Evolutionary conservation across 2,797 vertebrate genomes (phyloP), one percentile per base, ranked within the genome.

Genomic region (Rhabdophis nuchalis): DNA sequence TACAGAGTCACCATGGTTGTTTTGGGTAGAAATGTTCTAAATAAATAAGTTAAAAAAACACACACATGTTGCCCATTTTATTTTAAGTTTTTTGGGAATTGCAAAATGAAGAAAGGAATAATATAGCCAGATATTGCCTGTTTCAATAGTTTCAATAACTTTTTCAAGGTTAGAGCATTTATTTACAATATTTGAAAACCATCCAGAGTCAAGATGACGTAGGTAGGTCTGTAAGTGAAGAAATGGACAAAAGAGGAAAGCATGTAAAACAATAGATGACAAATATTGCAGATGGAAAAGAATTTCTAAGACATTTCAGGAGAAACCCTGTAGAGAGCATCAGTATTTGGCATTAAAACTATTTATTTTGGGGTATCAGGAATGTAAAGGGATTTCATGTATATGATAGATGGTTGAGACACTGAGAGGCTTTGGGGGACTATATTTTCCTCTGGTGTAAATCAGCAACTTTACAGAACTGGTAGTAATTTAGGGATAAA

Each of bases 281-380:
- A 18, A 25, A 46, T 10, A 46, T 54, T 93, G 41, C 90, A 93
- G 92, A 88, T 90, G 94, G 46, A 27, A 91, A 91, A 4, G 18
- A 85, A 53, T 0, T 0, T 89, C 93, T 94, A 89, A 92, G 16
- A 54, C n/a, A 4, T 10, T 52, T 32, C 92, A 91, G 93, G 94
- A 93, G 94, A 46, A 91, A 93, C 95, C 94, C 95, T 95, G 92
- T 77, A 93, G 94, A 92, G 92, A 96, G 94, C 89, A 92, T 94
- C 92, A 85, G 89, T 11, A 82, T 95, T 94, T 96, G 95, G 93
- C 94, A 94, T 95, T 93, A 95, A 95, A 96, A 93, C 88, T 87
- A 90, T 94, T 94, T 91, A 20, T 93, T 92, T 90, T 94, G 85
- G 87, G 94, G 87, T 87, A 93, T 0, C 0, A 94, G 32, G 68